These are phyloP conservation scores for Apolygus lucorum DNA, from an alignment of 1,140 invertebrate genomes.

Conservation along the genomic window DNA sequence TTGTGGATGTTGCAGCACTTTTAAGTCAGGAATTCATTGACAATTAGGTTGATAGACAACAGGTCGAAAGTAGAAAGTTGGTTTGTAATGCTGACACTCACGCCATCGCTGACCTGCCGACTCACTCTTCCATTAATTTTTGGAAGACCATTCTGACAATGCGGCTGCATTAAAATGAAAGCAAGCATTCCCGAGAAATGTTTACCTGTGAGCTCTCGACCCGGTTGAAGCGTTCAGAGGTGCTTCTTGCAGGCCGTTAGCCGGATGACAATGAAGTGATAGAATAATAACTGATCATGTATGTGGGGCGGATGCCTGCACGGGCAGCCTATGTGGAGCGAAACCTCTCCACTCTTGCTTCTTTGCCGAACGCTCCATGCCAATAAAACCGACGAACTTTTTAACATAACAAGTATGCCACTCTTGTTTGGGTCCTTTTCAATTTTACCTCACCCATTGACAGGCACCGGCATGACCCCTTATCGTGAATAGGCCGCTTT, in stretches of 20 bases:
- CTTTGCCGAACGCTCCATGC: background rate
- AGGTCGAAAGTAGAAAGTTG: too few relatives aligned
- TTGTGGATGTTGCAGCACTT: too few relatives aligned
- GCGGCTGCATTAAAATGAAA: too few relatives aligned
- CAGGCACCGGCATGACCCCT: background rate
- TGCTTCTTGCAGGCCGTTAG: background rate
- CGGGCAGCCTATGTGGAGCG: background rate
- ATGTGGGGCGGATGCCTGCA: background rate
- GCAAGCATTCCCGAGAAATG: too few relatives aligned
- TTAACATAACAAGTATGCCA: background rate
- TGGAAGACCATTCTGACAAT: too few relatives aligned
- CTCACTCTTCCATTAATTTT: too few relatives aligned
- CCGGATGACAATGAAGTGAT: background rate
- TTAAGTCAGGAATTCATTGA: too few relatives aligned
- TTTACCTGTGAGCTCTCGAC: too few relatives aligned
- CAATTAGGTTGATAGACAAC: too few relatives aligned
- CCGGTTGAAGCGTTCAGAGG: too few relatives aligned
- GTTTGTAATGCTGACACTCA: too few relatives aligned
- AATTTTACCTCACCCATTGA: background rate
- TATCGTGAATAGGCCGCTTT: slow-evolving; percentile 5
- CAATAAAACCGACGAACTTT: background rate
- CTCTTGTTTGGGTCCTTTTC: background rate
- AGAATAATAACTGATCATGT: background rate
- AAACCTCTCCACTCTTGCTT: background rate
- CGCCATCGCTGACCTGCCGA: too few relatives aligned